These are phyloP conservation scores for Abscondita cerata DNA, from an alignment of 2,888 invertebrate genomes.

Conservation along the genomic window DNA sequence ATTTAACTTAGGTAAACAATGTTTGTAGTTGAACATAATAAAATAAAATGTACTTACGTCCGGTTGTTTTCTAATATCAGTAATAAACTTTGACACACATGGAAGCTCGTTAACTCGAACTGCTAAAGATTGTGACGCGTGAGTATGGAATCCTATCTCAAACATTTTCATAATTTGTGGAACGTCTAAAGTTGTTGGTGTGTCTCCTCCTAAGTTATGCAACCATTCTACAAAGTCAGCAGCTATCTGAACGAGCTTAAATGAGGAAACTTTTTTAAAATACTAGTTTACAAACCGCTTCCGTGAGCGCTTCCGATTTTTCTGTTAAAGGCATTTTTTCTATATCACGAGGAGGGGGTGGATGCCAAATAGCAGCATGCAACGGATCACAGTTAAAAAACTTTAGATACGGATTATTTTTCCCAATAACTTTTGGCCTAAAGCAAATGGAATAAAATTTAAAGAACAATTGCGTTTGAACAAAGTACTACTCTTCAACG, in stretches of 20 bases:
- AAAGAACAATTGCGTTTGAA: not conserved
- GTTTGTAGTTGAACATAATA: not conserved
- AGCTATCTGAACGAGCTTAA: conserved; percentile 49
- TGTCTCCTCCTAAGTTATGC: conserved; percentile 47
- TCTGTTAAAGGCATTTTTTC: conserved; percentile 53
- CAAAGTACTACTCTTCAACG: too few species aligned
- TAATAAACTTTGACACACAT: conserved; percentile 64
- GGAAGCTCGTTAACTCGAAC: conserved; percentile 66
- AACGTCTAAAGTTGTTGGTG: conserved; percentile 49
- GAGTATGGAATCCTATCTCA: conserved; percentile 66
- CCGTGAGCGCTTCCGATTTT: conserved; percentile 52
- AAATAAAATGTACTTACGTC: conserved; percentile 53
- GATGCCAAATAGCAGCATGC: conserved; percentile 54
- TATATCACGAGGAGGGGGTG: conserved; percentile 50
- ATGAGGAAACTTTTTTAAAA: not conserved
- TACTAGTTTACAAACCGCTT: conserved; percentile 47
- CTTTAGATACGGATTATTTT: conserved; percentile 49
- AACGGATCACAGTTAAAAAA: conserved; percentile 52
- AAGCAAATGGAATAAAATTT: not conserved
- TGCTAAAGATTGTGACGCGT: conserved; percentile 63
- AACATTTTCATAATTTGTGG: conserved; percentile 51
- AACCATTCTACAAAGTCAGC: conserved; percentile 56
- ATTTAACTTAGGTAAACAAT: conserved; percentile 2
- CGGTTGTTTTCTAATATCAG: conserved; percentile 60
- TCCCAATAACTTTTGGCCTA: conserved; percentile 27